Evolutionary conservation across 1,140 invertebrate genomes (phyloP), one percentile per base, ranked within the genome.

Genomic region (Drosophila dunni): DNA sequence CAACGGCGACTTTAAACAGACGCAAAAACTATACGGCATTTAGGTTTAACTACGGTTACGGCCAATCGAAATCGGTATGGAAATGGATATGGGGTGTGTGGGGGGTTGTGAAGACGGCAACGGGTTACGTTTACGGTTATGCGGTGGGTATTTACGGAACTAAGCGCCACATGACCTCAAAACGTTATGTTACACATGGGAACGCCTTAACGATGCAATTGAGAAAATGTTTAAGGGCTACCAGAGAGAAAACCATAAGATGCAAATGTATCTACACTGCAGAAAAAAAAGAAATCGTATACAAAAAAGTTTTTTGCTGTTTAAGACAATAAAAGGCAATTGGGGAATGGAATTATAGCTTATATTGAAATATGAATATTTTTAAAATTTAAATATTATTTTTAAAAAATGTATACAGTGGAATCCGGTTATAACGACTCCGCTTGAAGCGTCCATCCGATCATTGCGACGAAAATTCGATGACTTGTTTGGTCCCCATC

Each of bases 171-270:
- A 64, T 71, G 57, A 61, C 58, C 58, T 53, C 48, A 63, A 71
- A 65, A 56, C 9, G 44, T 42, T 63, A 54, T 53, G 34, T 53
- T 63, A 62, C 67, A 64, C 60, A 56, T 56, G 54, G 60, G 56
- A 68, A 48, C 61, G 68, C 65, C 79, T 71, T 82, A 82, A 82
- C 79, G 75, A 82, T 79, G 80, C 79, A 75, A 82, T 82, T 82
- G 70, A 83, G 57, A 82, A 83, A 79, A 70, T 67, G 61, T 61
- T 83, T 70, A 75, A 64, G 50, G 60, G 53, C 44, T 45, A 17
- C 38, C 36, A 38, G 50, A 11, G 17, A 2, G 8, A 13, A 57
- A 36, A 42, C 15, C 15, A 17, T 15, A 17, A 46, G 36, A 15
- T 53, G 11, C n/a, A 36, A n/a, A 46, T 36, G 10, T 48, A 46